Evolutionary conservation across 2,797 vertebrate genomes (phyloP).

Genomic region (Ctenochaetus hawaiiensis): DNA sequence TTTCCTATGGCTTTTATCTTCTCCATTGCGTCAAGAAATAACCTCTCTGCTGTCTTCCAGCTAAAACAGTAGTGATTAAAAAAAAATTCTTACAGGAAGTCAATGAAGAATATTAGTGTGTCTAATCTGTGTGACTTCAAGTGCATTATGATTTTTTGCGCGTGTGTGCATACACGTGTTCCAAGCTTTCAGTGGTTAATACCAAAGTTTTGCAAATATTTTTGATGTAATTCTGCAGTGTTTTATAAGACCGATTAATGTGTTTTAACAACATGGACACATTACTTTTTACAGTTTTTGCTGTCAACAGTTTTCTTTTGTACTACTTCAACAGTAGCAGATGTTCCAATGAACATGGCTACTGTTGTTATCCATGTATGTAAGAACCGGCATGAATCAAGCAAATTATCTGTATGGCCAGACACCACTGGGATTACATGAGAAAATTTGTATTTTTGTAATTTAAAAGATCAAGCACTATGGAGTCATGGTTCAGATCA

Average conservation of each 20-base stretch:
- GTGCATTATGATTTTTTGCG: too few species aligned
- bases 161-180: too few species aligned
- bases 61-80: slow-evolving; percentile 75
- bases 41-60: slow-evolving; percentile 97
- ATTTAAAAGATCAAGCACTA: background rate
- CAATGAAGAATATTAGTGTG: too few species aligned
- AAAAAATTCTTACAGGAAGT: background rate
- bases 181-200: too few species aligned
- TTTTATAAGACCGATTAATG: background rate
- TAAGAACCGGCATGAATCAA: background rate
- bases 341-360: background rate
- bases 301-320: background rate
- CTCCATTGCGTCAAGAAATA: slow-evolving; percentile 98
- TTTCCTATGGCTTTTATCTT: slow-evolving; percentile 99
- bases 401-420: background rate
- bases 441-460: background rate
- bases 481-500: background rate
- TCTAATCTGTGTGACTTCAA: too few species aligned
- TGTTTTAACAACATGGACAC: background rate
- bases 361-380: background rate
- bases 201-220: background rate
- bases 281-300: background rate
- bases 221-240: background rate
- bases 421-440: too few species aligned
- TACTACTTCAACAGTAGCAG: background rate